phyloP scores from a whole-genome alignment of 2,797 vertebrate species.

The Fundulus diaphanus region DNA sequence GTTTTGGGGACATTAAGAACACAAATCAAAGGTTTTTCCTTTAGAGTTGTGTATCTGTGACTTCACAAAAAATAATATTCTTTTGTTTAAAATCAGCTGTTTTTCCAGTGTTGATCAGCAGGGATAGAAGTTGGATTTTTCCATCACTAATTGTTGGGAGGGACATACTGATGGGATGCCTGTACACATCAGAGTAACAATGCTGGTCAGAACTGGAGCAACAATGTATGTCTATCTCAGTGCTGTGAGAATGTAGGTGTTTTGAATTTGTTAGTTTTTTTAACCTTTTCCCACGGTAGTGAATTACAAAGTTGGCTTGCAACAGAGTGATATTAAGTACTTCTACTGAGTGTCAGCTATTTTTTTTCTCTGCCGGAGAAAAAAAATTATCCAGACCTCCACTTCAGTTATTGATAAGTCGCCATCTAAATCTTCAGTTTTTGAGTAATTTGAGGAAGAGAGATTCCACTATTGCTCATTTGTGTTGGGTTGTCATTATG shows the following conservation, averaged over 20 bases:
- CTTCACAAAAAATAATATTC: too few relatives aligned
- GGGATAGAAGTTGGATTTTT: too few relatives aligned
- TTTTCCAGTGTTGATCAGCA: too few relatives aligned
- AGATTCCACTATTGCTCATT: not conserved
- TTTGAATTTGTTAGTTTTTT: too few relatives aligned
- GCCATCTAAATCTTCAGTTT: not conserved
- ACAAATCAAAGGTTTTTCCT: too few relatives aligned
- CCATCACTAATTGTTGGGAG: too few relatives aligned
- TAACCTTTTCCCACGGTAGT: too few relatives aligned
- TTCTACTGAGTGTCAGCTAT: not conserved
- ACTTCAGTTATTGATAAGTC: not conserved
- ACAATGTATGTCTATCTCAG: not conserved
- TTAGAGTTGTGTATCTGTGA: too few relatives aligned
- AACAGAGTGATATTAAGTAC: too few relatives aligned
- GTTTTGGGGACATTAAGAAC: too few relatives aligned
- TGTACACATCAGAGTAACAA: not conserved
- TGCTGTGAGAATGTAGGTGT: not conserved
- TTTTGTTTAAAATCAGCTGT: too few relatives aligned
- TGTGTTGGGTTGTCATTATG: not conserved
- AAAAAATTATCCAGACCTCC: not conserved
- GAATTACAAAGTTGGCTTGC: too few relatives aligned
- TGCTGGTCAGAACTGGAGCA: not conserved
- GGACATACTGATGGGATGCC: not conserved
- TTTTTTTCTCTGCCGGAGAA: not conserved
- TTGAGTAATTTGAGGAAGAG: not conserved